Evolutionary conservation across 35 echinoderm and acorn worm species (phyloP), one percentile per base, ranked within the genome.

Genomic region (Heliocidaris tuberculata): DNA sequence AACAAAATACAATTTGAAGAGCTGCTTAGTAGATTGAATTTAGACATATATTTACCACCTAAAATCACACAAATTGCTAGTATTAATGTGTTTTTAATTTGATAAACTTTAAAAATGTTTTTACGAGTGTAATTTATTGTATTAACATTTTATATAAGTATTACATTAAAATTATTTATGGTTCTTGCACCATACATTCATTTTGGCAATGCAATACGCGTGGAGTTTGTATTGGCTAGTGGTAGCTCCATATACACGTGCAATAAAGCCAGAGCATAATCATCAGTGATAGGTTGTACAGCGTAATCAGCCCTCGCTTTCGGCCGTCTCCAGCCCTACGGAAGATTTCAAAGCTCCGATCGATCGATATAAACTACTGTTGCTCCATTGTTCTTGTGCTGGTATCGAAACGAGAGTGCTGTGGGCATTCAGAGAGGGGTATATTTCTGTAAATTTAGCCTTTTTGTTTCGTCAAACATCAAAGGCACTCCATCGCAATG

Each of bases 211-310:
- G 48, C 21, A 30, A 2, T 93, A 93, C 91, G 91, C 91, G 91
- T 93, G 91, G 5, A 93, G 48, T 93, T 93, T 93, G 91, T 30
- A 93, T 93, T 93, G 91, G 91, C 91, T 48, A 89, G 24, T 24
- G 17, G 87, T 29, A 86, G 52, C 52, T 86, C 4, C 13, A 17
- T 42, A 10, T 42, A 42, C 87, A 89, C 87, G 87, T 89, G 87
- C 24, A 89, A 42, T 42, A 89, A 17, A 13, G 4, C 16, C 29
- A 48, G 31, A 27, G 52, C 52, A 56, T 56, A n/a, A n/a, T n/a
- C n/a, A 24, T 78, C 65, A 78, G 27, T 19, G 65, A 78, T 21
- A 19, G 65, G 65, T n/a, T n/a, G 21, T 2, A 78, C 17, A 27
- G 65, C 65, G 7, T 2, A 29, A 30, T 30, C 85, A 32, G 85